These are phyloP conservation scores for Agelaius phoeniceus DNA, from an alignment of 2,113 vertebrate species.

Conservation along the genomic window DNA sequence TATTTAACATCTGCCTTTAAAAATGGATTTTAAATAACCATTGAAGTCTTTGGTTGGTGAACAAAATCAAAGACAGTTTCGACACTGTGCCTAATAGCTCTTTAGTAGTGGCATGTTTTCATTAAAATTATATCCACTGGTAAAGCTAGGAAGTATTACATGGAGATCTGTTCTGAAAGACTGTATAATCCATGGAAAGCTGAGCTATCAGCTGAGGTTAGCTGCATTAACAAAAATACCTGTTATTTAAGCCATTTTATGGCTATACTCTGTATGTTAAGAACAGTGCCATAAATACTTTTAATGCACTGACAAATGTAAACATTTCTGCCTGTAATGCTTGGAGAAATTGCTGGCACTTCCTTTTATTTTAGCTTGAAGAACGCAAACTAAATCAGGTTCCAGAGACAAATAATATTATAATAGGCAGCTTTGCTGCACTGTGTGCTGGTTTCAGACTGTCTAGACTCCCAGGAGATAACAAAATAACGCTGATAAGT, in stretches of 20 bases:
- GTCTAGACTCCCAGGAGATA: conserved; percentile 58
- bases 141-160: conserved; percentile 50
- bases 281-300: conserved; percentile 31
- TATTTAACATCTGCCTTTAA: conserved; percentile 25
- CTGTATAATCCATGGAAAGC: conserved; percentile 65
- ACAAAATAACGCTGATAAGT: conserved; percentile 47
- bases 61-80: conserved; percentile 69
- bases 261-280: neutral
- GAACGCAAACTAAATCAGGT: conserved; percentile 28
- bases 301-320: conserved; percentile 16
- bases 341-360: neutral
- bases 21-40: conserved; percentile 25
- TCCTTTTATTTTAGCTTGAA: conserved; percentile 54
- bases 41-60: conserved; percentile 27
- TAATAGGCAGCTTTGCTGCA: neutral
- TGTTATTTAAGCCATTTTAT: neutral
- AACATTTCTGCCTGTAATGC: neutral
- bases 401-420: conserved; percentile 29
- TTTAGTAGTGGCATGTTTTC: conserved; percentile 64
- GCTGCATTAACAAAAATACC: conserved; percentile 25
- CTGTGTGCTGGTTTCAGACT: conserved; percentile 14
- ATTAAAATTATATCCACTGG: conserved; percentile 66
- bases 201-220: conserved; percentile 43
- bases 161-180: conserved; percentile 51
- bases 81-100: conserved; percentile 54